A percentile compares a stretch with the other conserved stretches of the same genome.
Evolutionary conservation across 2,113 vertebrate genomes (phyloP).

Genomic region (Semicossyphus pulcher): DNA sequence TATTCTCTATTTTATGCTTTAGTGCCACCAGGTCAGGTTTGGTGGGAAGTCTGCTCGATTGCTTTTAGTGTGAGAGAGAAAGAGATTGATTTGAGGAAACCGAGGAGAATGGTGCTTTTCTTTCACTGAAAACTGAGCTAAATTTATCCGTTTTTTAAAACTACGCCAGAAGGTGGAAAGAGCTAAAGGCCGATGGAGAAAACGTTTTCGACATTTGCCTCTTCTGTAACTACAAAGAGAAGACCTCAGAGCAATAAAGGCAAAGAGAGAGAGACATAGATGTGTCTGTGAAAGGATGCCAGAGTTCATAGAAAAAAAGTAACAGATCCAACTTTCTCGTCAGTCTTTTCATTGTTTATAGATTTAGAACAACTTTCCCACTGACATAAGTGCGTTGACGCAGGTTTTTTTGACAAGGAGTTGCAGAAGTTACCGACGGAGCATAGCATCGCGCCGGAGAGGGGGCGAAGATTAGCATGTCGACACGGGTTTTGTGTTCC

Average conservation of each 20-base stretch:
- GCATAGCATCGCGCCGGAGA: too few relatives aligned
- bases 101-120: neutral
- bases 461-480: too few relatives aligned
- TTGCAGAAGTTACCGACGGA: too few relatives aligned
- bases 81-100: slow-evolving; percentile 25
- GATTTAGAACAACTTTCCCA: too few relatives aligned
- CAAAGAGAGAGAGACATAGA: neutral
- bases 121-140: slow-evolving; percentile 31
- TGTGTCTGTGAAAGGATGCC: neutral
- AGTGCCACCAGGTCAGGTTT: slow-evolving; percentile 3
- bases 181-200: slow-evolving; percentile 26
- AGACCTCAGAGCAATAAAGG: neutral
- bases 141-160: slow-evolving; percentile 23
- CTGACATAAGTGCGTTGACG: too few relatives aligned
- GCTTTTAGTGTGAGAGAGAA: slow-evolving; percentile 9
- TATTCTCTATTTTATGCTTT: neutral
- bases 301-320: neutral
- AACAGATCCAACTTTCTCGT: too few relatives aligned
- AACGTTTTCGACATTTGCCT: slow-evolving; percentile 22
- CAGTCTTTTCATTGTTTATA: too few relatives aligned
- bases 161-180: neutral
- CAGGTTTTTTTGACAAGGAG: too few relatives aligned
- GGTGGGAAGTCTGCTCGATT: neutral
- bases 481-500: too few relatives aligned
- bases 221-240: slow-evolving; percentile 11